Evolutionary conservation across 2,888 invertebrate species (phyloP).

Genomic region (Branchipolynoe longqiensis): DNA sequence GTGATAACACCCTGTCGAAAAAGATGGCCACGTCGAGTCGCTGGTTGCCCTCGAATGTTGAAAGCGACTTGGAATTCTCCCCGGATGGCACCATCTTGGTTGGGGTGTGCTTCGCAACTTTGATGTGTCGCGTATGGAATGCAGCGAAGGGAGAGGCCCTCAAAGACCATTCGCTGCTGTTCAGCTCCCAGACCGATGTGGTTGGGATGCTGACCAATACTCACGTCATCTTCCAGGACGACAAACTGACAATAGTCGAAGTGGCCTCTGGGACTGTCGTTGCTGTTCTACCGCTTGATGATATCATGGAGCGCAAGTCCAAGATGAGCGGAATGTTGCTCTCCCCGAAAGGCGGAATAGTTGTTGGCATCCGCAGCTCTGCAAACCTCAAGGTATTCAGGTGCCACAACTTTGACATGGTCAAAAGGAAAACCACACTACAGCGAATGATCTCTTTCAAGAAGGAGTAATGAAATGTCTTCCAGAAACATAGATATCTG

Average conservation of each 20-base stretch:
- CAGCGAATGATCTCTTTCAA: slow-evolving; percentile 67
- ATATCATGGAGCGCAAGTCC: slow-evolving; percentile 50
- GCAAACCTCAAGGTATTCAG: slow-evolving; percentile 61
- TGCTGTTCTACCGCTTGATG: slow-evolving; percentile 58
- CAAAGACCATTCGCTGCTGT: slow-evolving; percentile 60
- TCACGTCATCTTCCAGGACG: slow-evolving; percentile 64
- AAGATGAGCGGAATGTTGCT: slow-evolving; percentile 57
- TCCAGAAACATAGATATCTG: not conserved
- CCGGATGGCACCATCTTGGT: slow-evolving; percentile 67
- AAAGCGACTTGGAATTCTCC: slow-evolving; percentile 66
- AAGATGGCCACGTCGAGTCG: not conserved
- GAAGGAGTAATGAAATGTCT: slow-evolving; percentile 42
- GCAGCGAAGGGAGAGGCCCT: slow-evolving; percentile 67
- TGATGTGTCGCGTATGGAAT: slow-evolving; percentile 66
- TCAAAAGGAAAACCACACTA: slow-evolving; percentile 64
- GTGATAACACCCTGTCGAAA: slow-evolving; percentile 61
- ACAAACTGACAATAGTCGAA: slow-evolving; percentile 62
- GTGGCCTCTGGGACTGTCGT: slow-evolving; percentile 63
- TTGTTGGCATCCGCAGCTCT: slow-evolving; percentile 60
- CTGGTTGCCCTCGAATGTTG: slow-evolving; percentile 57
- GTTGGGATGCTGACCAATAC: slow-evolving; percentile 68
- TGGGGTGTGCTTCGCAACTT: slow-evolving; percentile 60
- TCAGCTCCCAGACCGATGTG: slow-evolving; percentile 47
- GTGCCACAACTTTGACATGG: slow-evolving; percentile 64
- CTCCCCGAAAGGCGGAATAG: slow-evolving; percentile 62